Evolutionary conservation across 2,888 invertebrate species (phyloP).

Genomic region (Cephus nigrinus): DNA sequence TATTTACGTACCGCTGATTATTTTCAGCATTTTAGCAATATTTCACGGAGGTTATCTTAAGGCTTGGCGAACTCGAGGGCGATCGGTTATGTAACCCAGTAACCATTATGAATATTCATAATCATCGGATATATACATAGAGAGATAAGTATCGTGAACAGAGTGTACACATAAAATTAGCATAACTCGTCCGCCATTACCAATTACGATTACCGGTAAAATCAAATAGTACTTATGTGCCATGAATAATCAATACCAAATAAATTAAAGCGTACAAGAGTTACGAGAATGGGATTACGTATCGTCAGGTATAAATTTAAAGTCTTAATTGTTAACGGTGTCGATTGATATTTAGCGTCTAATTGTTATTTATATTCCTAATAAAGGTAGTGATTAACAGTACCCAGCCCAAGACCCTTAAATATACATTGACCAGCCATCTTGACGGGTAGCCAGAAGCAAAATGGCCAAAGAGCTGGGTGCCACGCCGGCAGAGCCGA

Average conservation of each 20-base stretch:
- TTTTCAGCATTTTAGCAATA: neutral
- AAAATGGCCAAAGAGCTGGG: neutral
- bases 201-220: slow-evolving; percentile 1
- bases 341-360: neutral
- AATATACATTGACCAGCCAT: neutral
- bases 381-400: neutral
- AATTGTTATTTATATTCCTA: neutral
- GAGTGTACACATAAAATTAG: slow-evolving; percentile 29
- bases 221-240: too few relatives aligned
- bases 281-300: neutral
- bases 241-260: neutral
- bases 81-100: slow-evolving; percentile 43
- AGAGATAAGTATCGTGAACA: neutral
- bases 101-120: slow-evolving; percentile 48
- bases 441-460: neutral
- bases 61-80: neutral
- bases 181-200: slow-evolving; percentile 51
- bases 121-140: neutral
- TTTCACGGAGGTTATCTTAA: neutral
- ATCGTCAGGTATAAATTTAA: neutral
- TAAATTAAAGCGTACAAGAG: neutral
- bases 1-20: neutral
- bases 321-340: neutral
- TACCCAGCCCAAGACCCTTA: neutral
- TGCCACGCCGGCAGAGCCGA: neutral